phyloP scores from a whole-genome alignment of 2,797 vertebrate genomes.

The Crocodylus rhombifer region DNA sequence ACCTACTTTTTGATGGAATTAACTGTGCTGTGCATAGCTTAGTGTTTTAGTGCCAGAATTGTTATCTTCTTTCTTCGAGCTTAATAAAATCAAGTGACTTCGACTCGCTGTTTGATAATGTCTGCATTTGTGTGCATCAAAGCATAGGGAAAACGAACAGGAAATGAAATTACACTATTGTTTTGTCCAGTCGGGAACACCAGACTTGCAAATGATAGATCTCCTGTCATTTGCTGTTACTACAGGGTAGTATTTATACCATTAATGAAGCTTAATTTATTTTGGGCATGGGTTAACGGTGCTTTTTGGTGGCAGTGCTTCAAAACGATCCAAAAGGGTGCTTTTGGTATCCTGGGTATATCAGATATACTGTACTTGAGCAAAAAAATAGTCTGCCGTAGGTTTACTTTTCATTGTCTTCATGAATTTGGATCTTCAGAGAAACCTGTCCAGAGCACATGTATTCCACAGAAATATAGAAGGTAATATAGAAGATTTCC shows the following conservation, averaged over 20 bases:
- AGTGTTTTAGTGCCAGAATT: conserved; percentile 12
- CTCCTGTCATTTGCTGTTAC: conserved; percentile 38
- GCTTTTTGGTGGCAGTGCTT: neutral
- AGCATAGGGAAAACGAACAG: conserved; percentile 45
- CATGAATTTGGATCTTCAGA: neutral
- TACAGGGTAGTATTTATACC: neutral
- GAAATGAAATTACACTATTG: conserved; percentile 51
- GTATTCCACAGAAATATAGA: neutral
- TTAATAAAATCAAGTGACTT: conserved; percentile 56
- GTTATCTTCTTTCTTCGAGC: conserved; percentile 57
- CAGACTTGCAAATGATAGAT: conserved; percentile 18
- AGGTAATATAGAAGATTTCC: neutral
- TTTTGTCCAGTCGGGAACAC: conserved; percentile 57
- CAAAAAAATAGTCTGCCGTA: neutral
- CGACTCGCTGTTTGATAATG: conserved; percentile 20
- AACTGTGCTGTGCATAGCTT: conserved; percentile 10
- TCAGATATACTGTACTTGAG: neutral
- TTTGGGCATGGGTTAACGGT: conserved; percentile 56
- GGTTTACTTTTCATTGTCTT: neutral
- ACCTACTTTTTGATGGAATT: neutral
- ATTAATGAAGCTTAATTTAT: conserved; percentile 60
- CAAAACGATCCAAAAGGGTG: neutral
- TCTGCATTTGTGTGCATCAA: conserved; percentile 26
- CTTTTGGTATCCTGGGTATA: neutral
- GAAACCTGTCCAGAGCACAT: neutral